Evolutionary conservation across 2,888 invertebrate species (phyloP).

Genomic region (Dryomyza anilis): DNA sequence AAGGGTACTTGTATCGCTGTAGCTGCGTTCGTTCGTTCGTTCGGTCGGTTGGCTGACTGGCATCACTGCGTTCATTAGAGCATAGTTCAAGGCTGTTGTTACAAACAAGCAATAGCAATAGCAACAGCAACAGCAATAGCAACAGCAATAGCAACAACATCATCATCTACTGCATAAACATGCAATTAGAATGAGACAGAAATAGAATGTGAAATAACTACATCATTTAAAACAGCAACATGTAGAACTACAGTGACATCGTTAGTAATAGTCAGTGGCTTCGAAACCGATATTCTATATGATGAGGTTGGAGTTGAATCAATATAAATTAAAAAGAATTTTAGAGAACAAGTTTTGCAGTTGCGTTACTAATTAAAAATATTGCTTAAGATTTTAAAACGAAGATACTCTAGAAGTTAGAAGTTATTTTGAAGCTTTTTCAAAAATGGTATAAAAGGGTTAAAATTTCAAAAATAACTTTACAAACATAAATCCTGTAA

Average conservation of each 20-base stretch:
- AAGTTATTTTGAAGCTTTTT: no score
- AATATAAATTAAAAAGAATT: no score
- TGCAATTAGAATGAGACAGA: background rate
- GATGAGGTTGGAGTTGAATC: no score
- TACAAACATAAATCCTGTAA: no score
- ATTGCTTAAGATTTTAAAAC: no score
- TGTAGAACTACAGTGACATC: background rate
- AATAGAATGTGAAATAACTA: background rate
- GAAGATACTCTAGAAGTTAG: no score
- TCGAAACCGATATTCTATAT: background rate
- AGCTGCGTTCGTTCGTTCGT: background rate
- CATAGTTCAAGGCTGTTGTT: conserved; percentile 13
- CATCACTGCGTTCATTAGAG: background rate
- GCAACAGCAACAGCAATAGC: background rate
- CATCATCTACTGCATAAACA: background rate
- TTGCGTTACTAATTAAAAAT: no score
- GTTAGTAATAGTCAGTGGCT: background rate
- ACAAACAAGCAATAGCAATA: background rate
- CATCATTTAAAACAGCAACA: background rate
- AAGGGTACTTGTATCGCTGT: background rate
- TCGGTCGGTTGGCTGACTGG: background rate
- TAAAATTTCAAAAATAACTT: no score
- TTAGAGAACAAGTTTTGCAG: no score
- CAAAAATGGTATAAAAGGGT: no score
- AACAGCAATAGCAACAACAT: background rate